Percentiles rank a stretch among this genome's conserved stretches.
Evolutionary conservation across 2,888 invertebrate genomes (phyloP).

Genomic region (Cecidostiba fungosa): DNA sequence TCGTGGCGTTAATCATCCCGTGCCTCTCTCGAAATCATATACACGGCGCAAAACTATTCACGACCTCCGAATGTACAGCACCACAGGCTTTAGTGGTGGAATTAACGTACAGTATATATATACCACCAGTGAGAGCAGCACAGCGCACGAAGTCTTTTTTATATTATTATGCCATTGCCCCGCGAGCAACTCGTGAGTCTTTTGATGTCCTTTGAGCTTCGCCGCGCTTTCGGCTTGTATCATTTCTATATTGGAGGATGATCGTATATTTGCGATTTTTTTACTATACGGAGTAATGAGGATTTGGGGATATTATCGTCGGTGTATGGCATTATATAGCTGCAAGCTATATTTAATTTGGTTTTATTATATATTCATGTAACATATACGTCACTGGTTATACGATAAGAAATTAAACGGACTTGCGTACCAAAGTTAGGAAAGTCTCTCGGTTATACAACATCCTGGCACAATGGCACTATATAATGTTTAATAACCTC

Average conservation of each 20-base stretch:
- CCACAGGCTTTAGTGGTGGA: not conserved
- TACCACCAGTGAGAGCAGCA: not conserved
- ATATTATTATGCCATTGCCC: not conserved
- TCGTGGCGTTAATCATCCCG: conserved; percentile 25
- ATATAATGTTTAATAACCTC: not conserved
- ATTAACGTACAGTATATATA: not conserved
- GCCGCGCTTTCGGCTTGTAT: conserved; percentile 11
- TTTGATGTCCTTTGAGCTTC: conserved; percentile 9
- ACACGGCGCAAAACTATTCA: not conserved
- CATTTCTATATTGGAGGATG: conserved; percentile 45
- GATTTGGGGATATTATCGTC: not conserved
- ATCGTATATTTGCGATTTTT: not conserved
- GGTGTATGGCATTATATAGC: too few relatives aligned
- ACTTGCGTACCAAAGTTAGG: not conserved
- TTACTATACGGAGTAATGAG: not conserved
- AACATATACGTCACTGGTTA: not conserved
- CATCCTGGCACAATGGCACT: not conserved
- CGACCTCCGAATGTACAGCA: not conserved
- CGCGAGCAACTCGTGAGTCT: not conserved
- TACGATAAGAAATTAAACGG: not conserved
- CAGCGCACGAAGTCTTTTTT: conserved; percentile 5
- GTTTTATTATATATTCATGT: too few relatives aligned
- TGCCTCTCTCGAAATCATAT: not conserved
- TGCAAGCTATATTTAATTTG: too few relatives aligned
- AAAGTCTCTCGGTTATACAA: not conserved